Evolutionary conservation across 2,797 vertebrate genomes (phyloP).

Genomic region (Alexandromys oeconomus): DNA sequence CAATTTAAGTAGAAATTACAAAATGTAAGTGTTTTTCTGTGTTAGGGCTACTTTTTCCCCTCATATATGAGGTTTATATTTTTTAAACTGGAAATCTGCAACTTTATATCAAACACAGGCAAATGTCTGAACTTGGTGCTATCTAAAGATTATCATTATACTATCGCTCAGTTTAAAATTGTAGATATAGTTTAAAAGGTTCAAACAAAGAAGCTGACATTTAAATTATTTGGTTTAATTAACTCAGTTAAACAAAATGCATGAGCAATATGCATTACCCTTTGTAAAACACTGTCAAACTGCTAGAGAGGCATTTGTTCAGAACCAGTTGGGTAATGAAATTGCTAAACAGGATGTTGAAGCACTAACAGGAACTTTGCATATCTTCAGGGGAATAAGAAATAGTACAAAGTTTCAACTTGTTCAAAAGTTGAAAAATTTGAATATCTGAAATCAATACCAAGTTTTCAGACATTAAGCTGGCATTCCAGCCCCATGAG

Average conservation of each 20-base stretch:
- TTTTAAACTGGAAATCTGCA: background rate
- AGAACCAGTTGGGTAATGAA: constrained; percentile 85
- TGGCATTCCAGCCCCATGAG: background rate
- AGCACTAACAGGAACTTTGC: constrained; percentile 75
- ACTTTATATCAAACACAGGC: background rate
- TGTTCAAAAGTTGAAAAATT: constrained; percentile 13
- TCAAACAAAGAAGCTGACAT: constrained; percentile 43
- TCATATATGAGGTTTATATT: background rate
- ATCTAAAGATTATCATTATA: background rate
- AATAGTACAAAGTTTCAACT: constrained; percentile 27
- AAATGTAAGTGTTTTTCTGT: background rate
- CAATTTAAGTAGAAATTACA: constrained; percentile 43
- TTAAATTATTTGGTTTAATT: background rate
- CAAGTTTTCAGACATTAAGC: constrained; percentile 16
- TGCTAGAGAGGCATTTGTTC: constrained; percentile 86
- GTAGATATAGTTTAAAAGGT: background rate
- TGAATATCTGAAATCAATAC: no score
- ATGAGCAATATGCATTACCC: background rate
- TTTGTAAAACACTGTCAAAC: constrained; percentile 76
- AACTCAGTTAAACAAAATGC: background rate
- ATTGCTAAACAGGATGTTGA: constrained; percentile 86
- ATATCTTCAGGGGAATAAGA: constrained; percentile 67
- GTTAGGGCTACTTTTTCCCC: background rate
- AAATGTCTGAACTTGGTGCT: background rate
- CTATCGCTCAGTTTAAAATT: constrained; percentile 16